phyloP scores from a whole-genome alignment of 2,113 vertebrate species.

The Ceratotherium simum region DNA sequence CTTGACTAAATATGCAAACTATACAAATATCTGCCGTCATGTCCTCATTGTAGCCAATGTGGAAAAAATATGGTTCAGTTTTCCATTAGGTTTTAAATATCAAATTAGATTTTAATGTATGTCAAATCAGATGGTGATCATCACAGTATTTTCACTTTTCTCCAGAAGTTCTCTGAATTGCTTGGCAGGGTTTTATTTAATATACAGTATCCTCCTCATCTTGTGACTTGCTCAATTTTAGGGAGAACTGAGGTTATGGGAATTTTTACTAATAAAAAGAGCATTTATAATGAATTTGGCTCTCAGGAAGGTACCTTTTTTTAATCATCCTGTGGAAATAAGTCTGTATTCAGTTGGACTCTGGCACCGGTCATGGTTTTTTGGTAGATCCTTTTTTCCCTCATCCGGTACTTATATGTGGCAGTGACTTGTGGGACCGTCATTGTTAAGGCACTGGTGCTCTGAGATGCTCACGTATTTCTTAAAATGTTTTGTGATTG shows the following conservation, averaged over 20 bases:
- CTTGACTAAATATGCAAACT: neutral
- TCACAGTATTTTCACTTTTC: neutral
- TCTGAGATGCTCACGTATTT: constrained; percentile 17
- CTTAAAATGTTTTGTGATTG: constrained; percentile 72
- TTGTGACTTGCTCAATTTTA: constrained; percentile 62
- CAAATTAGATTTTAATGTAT: neutral
- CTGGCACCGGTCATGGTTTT: constrained; percentile 15
- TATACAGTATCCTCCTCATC: constrained; percentile 50
- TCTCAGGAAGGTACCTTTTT: constrained; percentile 55
- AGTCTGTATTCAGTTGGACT: constrained; percentile 78
- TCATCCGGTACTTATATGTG: constrained; percentile 58
- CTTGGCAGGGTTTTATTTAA: constrained; percentile 44
- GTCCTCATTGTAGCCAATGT: neutral
- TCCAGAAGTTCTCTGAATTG: constrained; percentile 58
- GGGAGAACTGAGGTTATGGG: constrained; percentile 72
- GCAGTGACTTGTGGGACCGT: constrained; percentile 46
- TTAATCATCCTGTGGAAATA: constrained; percentile 83
- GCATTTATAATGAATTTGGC: constrained; percentile 80
- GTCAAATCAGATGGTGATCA: neutral
- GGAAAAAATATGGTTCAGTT: neutral
- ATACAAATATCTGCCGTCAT: neutral
- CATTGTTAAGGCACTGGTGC: neutral
- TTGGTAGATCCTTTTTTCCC: constrained; percentile 68
- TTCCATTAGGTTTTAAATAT: constrained; percentile 23
- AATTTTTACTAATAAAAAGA: constrained; percentile 77